A percentile compares a stretch with the other conserved stretches of the same genome.
phyloP scores from a whole-genome alignment of 2,797 vertebrate species.

The Florisuga fusca region DNA sequence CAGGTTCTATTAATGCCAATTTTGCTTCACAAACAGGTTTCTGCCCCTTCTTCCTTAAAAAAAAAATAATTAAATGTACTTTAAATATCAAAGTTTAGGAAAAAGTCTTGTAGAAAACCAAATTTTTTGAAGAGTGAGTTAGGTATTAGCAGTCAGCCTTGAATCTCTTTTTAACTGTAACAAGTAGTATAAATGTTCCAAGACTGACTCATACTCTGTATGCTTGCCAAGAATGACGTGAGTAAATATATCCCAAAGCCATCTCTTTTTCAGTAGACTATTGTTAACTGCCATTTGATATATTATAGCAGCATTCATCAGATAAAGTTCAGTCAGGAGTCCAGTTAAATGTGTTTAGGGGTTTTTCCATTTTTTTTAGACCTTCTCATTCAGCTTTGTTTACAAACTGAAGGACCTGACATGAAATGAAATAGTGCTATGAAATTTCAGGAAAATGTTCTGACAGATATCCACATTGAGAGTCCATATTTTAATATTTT shows the following conservation, averaged over 20 bases:
- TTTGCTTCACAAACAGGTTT: not conserved
- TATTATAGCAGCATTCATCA: conserved; percentile 30
- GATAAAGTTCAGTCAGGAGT: not conserved
- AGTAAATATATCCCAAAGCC: conserved; percentile 49
- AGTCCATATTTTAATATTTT: not conserved
- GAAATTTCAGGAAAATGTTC: not conserved
- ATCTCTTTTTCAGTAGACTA: conserved; percentile 25
- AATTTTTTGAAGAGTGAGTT: not conserved
- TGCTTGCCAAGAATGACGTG: conserved; percentile 55
- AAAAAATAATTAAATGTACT: not conserved
- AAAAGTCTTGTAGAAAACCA: not conserved
- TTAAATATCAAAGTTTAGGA: not conserved
- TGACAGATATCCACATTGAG: not conserved
- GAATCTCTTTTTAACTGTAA: conserved; percentile 22
- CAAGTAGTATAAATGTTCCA: conserved; percentile 22
- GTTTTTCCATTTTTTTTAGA: not conserved
- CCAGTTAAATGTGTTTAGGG: not conserved
- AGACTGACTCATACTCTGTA: conserved; percentile 57
- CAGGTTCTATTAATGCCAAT: not conserved
- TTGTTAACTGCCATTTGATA: conserved; percentile 52
- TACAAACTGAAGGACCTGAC: conserved; percentile 1
- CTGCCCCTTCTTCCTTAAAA: not conserved
- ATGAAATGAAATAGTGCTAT: not conserved
- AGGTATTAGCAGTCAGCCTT: not conserved
- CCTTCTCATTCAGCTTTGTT: not conserved